phyloP scores from a whole-genome alignment of 2,797 vertebrate genomes.

The Odontamblyopus lacepedii region DNA sequence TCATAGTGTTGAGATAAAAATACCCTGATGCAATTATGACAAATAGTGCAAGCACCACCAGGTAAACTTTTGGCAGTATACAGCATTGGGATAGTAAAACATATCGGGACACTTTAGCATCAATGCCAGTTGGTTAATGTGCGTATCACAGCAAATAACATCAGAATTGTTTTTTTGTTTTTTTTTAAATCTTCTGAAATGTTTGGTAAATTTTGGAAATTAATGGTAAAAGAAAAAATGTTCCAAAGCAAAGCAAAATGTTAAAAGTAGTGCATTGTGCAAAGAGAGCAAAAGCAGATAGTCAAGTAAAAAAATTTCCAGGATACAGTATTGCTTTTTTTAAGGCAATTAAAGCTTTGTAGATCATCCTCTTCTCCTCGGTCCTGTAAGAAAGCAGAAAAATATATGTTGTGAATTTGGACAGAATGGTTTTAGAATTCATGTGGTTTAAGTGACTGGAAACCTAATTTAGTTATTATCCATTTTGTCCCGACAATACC shows the following conservation, averaged over 20 bases:
- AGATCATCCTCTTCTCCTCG: neutral
- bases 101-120: neutral
- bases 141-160: constrained; percentile 22
- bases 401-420: neutral
- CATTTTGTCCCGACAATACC: constrained; percentile 12
- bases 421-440: neutral
- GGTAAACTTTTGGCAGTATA: neutral
- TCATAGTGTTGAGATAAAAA: neutral
- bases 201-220: too few species aligned
- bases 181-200: neutral
- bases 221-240: neutral
- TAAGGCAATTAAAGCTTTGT: constrained; percentile 17
- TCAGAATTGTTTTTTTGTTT: constrained; percentile 5
- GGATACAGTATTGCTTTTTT: constrained; percentile 16
- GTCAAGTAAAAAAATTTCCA: constrained; percentile 1
- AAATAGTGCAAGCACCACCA: neutral
- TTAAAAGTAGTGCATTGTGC: constrained; percentile 28
- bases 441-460: neutral
- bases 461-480: constrained; percentile 1
- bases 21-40: neutral
- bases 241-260: neutral
- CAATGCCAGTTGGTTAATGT: constrained; percentile 30
- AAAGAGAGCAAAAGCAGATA: constrained; percentile 36
- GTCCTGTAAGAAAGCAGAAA: constrained; percentile 26
- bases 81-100: neutral